These are phyloP conservation scores for Enteromius treurensis DNA, from an alignment of 2,797 vertebrate genomes.

Conservation along the genomic window DNA sequence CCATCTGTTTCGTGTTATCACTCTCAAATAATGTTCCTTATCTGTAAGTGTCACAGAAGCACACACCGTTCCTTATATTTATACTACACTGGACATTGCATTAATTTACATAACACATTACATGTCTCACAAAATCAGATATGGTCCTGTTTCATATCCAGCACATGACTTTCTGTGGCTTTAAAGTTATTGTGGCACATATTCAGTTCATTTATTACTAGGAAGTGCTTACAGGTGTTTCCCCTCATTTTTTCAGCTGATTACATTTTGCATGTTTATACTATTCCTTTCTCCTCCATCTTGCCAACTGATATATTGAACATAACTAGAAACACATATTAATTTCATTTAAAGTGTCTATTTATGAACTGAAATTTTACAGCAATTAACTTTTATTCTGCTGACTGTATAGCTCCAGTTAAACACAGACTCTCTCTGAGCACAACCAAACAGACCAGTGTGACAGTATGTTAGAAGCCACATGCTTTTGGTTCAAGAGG, in stretches of 20 bases:
- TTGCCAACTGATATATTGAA: neutral
- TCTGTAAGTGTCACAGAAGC: neutral
- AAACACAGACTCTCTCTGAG: neutral
- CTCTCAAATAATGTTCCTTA: slow-evolving; percentile 20
- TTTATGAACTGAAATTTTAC: neutral
- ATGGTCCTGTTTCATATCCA: neutral
- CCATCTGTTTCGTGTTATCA: slow-evolving; percentile 21
- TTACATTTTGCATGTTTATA: slow-evolving; percentile 2
- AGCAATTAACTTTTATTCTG: neutral
- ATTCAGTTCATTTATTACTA: neutral
- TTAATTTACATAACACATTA: slow-evolving; percentile 3
- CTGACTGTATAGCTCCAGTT: neutral
- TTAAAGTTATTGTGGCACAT: neutral
- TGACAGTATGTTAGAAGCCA: neutral
- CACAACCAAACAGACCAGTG: neutral
- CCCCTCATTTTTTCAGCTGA: neutral
- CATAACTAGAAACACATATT: neutral
- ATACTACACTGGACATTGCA: neutral
- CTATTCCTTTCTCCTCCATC: neutral
- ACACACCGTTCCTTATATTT: neutral
- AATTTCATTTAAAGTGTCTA: neutral
- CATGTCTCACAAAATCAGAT: neutral
- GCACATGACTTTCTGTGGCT: neutral
- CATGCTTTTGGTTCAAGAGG: neutral
- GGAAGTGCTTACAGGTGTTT: slow-evolving; percentile 3